A percentile compares a stretch with the other conserved stretches of the same genome.
Conservation (phyloP, 2,888 invertebrate species). For the Stenurella melanura region DNA sequence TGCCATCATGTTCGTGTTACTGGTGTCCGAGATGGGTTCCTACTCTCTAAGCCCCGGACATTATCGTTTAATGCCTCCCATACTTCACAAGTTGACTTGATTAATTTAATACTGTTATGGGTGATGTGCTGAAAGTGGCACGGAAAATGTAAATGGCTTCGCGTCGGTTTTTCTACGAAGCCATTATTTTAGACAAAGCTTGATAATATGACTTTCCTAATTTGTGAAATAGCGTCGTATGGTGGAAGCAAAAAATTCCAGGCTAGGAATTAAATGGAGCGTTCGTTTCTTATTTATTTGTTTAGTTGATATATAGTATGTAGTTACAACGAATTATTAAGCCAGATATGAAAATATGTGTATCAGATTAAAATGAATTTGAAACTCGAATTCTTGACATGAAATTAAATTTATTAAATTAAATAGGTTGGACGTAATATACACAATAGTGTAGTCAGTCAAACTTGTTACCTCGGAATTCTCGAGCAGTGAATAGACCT, state of each 20-base stretch:
- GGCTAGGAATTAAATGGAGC: background rate
- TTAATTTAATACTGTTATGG: slow-evolving; percentile 49
- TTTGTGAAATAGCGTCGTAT: background rate
- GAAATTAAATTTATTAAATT: no score
- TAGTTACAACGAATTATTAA: background rate
- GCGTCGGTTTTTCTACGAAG: background rate
- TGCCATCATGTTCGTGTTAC: slow-evolving; percentile 36
- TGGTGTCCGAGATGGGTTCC: slow-evolving; percentile 40
- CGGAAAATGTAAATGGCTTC: slow-evolving; percentile 19
- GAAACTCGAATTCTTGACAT: no score
- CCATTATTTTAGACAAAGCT: background rate
- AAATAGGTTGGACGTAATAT: no score
- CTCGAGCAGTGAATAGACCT: no score
- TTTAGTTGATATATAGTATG: background rate
- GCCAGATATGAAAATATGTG: background rate
- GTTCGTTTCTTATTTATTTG: background rate
- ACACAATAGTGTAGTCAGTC: no score
- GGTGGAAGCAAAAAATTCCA: background rate
- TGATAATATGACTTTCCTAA: background rate
- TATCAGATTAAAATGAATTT: no score
- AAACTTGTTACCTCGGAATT: no score
- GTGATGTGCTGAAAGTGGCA: slow-evolving; percentile 38
- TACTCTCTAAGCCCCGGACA: slow-evolving; percentile 42
- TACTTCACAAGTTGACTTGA: slow-evolving; percentile 47
- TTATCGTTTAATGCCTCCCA: slow-evolving; percentile 45